phyloP scores from a whole-genome alignment of 2,888 invertebrate species.

The Phaedon cochleariae region DNA sequence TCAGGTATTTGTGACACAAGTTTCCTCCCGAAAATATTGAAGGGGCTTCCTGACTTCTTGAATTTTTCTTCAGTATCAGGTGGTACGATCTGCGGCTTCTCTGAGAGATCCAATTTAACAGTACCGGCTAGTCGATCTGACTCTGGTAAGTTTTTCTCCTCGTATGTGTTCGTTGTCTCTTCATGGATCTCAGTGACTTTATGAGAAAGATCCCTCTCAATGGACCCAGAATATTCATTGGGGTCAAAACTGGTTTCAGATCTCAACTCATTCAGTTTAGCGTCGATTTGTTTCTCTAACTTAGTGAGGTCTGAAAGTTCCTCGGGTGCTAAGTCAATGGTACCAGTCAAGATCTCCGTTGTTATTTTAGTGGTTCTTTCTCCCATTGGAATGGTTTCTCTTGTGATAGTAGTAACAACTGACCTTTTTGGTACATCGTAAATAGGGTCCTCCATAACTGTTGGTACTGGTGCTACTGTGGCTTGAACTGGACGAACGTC shows the following conservation, averaged over 20 bases:
- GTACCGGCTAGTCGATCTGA: not conserved
- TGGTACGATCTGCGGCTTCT: not conserved
- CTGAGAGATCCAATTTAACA: not conserved
- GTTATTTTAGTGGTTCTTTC: constrained; percentile 40
- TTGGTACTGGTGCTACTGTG: constrained; percentile 1
- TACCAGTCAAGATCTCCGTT: constrained; percentile 37
- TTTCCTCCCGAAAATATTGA: constrained; percentile 42
- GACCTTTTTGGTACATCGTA: constrained; percentile 31
- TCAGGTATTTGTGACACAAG: constrained; percentile 38
- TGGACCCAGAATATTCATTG: not conserved
- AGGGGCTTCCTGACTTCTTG: not conserved
- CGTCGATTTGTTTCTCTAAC: constrained; percentile 38
- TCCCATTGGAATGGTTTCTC: constrained; percentile 34
- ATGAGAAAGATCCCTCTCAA: constrained; percentile 6
- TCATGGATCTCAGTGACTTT: constrained; percentile 2
- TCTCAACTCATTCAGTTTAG: constrained; percentile 29
- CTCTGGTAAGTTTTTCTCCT: not conserved
- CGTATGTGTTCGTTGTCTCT: not conserved
- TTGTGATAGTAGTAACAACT: constrained; percentile 34
- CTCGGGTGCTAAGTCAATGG: constrained; percentile 28
- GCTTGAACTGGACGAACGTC: constrained; percentile 33
- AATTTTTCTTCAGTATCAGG: not conserved
- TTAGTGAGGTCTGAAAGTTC: constrained; percentile 31
- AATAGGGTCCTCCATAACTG: not conserved
- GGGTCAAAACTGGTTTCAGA: not conserved